These are phyloP conservation scores for Leistus spinibarbis DNA, from an alignment of 2,888 invertebrate genomes.

Conservation along the genomic window DNA sequence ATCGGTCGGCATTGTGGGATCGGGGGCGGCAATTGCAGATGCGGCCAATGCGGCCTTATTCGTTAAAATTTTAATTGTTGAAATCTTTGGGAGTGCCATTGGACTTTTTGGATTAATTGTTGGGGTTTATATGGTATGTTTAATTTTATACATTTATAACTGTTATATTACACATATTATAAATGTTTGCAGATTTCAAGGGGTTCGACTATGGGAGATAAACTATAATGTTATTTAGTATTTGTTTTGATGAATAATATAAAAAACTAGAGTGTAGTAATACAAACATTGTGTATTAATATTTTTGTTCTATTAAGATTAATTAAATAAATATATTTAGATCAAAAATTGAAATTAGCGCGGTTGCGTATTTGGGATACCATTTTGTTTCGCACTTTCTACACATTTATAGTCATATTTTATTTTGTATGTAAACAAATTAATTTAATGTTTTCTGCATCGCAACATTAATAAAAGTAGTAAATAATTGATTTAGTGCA, in stretches of 20 bases:
- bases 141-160: conserved; percentile 10
- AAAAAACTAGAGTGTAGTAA: neutral
- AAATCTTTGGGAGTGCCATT: conserved; percentile 99
- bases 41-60: conserved; percentile 97
- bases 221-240: conserved; percentile 5
- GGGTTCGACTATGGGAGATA: conserved; percentile 24
- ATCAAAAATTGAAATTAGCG: neutral
- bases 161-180: conserved; percentile 1
- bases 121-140: conserved; percentile 84
- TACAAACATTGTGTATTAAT: neutral
- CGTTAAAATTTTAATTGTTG: conserved; percentile 97
- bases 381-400: too few species aligned
- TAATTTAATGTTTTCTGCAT: too few species aligned
- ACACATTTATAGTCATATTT: too few species aligned
- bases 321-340: neutral
- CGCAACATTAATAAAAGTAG: too few species aligned
- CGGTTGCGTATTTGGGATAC: neutral
- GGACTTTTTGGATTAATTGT: conserved; percentile 98
- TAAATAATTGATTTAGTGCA: too few species aligned
- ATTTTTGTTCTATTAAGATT: neutral
- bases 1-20: conserved; percentile 95
- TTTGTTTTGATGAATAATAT: neutral
- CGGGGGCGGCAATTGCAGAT: conserved; percentile 98
- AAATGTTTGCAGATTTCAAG: conserved; percentile 18
- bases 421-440: too few species aligned